Percentiles rank a stretch among this genome's conserved stretches.
Evolutionary conservation across 2,888 invertebrate species (phyloP).

Genomic region (Pherbina coryleti): DNA sequence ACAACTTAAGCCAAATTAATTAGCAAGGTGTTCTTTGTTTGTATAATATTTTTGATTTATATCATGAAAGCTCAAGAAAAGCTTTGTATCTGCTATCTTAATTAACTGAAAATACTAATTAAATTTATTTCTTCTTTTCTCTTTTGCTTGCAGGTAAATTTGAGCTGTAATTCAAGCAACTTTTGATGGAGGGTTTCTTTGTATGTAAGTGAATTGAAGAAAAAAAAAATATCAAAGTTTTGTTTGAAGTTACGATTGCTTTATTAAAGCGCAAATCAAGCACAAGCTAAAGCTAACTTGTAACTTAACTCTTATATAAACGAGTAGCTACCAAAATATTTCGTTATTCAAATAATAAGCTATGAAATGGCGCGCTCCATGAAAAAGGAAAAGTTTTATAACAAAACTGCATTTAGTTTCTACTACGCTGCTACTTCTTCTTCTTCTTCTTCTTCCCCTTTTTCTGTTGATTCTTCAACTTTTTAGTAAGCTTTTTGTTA

Average conservation of each 20-base stretch:
- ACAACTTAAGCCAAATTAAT: no score
- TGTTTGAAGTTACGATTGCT: neutral
- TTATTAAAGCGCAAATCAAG: neutral
- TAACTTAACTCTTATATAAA: neutral
- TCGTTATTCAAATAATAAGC: neutral
- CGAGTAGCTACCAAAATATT: neutral
- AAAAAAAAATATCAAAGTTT: neutral
- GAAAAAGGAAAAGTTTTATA: neutral
- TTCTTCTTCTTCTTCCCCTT: no score
- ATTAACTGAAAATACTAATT: neutral
- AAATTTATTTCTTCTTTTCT: neutral
- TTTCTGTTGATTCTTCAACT: no score
- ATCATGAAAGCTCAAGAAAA: no score
- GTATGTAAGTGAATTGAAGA: neutral
- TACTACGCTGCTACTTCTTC: neutral
- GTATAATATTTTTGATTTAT: no score
- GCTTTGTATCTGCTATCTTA: neutral
- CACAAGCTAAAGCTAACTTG: neutral
- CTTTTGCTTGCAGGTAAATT: neutral
- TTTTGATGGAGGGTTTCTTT: neutral
- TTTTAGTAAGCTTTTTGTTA: neutral
- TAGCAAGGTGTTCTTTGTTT: no score
- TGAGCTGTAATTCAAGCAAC: neutral
- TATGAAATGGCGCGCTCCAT: neutral
- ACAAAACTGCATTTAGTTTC: neutral